Base-by-base conservation (phyloP, 2,888 invertebrate genomes). In the Eupithecia abbreviata region DNA sequence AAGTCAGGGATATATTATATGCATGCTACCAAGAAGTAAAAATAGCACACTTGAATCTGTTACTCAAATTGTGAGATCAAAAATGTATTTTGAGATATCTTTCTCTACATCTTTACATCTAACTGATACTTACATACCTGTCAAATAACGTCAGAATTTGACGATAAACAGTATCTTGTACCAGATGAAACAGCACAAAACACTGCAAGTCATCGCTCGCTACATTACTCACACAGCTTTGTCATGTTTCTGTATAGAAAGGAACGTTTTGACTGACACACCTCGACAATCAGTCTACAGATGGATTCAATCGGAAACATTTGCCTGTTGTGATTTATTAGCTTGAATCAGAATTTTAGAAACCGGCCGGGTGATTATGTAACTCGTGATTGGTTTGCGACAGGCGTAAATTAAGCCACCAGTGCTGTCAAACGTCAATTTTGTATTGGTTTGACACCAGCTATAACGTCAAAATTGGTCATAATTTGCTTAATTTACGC, bases 161-260 rank as follows among this genome's bases (percentile, higher is more conserved):
- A 72, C 65, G 72, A 66, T 47, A 12, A 42, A 55, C 70, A 71
- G 43, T 55, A 58, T 74, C 49, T 74, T 72, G 69, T 49, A 18
- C 47, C 42, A 15, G 88, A 90, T 92, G 91, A 92, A 85, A 85
- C 85, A 84, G 91, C 91, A 88, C 73, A 88, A 62, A 90, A 88
- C 77, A 77, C 76, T 87, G 92, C 92, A 90, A 92, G 92, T 92
- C 92, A 93, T 87, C 84, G 84, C 83, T 58, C 83, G 30, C 58
- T 87, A 87, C 90, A 92, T 92, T 89, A 92, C 84, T 92, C 92
- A 92, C 90, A 84, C 79, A 82, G 85, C 82, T 85, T 85, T 88
- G 91, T 90, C 90, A 89, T 89, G 89, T 89, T 88, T 83, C 84
- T 84, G 84, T 78, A 80, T 83, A 78, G 79, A 82, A 81, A 80